Percentiles rank a stretch among this genome's conserved stretches.
Conservation (phyloP, 2,888 invertebrate genomes). For the Blera fallax region DNA sequence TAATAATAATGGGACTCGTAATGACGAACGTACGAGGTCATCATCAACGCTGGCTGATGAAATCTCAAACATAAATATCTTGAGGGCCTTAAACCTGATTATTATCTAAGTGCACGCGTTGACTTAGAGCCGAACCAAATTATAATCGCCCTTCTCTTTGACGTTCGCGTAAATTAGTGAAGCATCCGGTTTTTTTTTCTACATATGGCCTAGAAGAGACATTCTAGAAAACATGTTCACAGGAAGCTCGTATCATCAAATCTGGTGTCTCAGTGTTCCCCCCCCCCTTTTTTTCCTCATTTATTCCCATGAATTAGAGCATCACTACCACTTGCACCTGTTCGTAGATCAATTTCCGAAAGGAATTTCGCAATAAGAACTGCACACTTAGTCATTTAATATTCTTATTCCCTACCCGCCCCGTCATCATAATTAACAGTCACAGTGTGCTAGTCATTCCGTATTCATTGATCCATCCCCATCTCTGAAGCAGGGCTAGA, state of each 20-base stretch:
- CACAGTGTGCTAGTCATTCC: constrained; percentile 58
- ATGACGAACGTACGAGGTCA: background rate
- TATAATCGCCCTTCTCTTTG: constrained; percentile 22
- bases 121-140: constrained; percentile 15
- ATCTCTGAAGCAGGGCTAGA: constrained; percentile 26
- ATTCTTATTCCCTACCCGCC: constrained; percentile 67
- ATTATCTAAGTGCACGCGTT: background rate
- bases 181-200: constrained; percentile 45
- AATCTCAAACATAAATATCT: constrained; percentile 25
- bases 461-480: constrained; percentile 65
- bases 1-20: constrained; percentile 1
- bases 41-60: background rate
- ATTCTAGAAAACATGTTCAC: constrained; percentile 57
- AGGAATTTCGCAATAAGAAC: constrained; percentile 66
- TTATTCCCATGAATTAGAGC: constrained; percentile 56
- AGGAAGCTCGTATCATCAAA: constrained; percentile 65
- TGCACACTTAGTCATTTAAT: constrained; percentile 66
- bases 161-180: constrained; percentile 41
- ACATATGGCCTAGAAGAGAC: constrained; percentile 10
- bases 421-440: constrained; percentile 73
- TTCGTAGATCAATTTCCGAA: constrained; percentile 70
- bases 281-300: background rate
- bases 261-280: constrained; percentile 22
- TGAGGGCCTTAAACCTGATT: constrained; percentile 17
- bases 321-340: constrained; percentile 64